A percentile compares a stretch with the other conserved stretches of the same genome.
Evolutionary conservation across 1,140 invertebrate species (phyloP).

Genomic region (Drosophila arizonae): DNA sequence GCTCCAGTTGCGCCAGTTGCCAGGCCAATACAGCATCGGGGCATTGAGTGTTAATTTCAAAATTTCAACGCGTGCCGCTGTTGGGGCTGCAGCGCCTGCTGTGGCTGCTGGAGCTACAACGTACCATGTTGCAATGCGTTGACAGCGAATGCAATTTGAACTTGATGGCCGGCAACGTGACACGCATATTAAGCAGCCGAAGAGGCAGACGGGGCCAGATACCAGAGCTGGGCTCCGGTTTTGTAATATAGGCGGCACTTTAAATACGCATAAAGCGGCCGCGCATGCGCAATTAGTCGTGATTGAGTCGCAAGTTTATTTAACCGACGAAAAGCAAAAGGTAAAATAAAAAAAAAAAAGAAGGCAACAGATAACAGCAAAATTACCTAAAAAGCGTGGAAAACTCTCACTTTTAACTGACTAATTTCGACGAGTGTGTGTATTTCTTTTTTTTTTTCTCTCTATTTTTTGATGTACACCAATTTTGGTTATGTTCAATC

Average conservation of each 20-base stretch:
- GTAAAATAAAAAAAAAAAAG: conserved; percentile 24
- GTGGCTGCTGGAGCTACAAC: conserved; percentile 19
- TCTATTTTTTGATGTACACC: conserved; percentile 32
- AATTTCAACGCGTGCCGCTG: conserved; percentile 72
- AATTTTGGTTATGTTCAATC: conserved; percentile 18
- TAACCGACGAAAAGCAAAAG: conserved; percentile 51
- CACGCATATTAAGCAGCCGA: conserved; percentile 76
- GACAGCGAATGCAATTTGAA: conserved; percentile 82
- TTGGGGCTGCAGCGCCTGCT: conserved; percentile 6
- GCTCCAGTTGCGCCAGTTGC: conserved; percentile 71
- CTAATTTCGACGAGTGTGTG: conserved; percentile 33
- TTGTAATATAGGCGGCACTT: conserved; percentile 77
- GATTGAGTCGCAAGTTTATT: conserved; percentile 80
- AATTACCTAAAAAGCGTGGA: conserved; percentile 60
- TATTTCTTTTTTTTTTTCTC: conserved; percentile 37
- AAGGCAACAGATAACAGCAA: conserved; percentile 43
- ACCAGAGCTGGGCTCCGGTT: conserved; percentile 56
- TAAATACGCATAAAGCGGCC: conserved; percentile 76
- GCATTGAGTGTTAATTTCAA: conserved; percentile 71
- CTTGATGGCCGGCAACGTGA: conserved; percentile 80
- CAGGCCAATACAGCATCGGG: conserved; percentile 19
- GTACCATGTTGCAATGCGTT: conserved; percentile 67
- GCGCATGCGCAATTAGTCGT: conserved; percentile 79
- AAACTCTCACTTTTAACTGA: conserved; percentile 76
- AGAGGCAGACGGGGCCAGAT: conserved; percentile 14